These are phyloP conservation scores for Tragelaphus scriptus DNA, from an alignment of 2,113 vertebrate species.

Conservation along the genomic window DNA sequence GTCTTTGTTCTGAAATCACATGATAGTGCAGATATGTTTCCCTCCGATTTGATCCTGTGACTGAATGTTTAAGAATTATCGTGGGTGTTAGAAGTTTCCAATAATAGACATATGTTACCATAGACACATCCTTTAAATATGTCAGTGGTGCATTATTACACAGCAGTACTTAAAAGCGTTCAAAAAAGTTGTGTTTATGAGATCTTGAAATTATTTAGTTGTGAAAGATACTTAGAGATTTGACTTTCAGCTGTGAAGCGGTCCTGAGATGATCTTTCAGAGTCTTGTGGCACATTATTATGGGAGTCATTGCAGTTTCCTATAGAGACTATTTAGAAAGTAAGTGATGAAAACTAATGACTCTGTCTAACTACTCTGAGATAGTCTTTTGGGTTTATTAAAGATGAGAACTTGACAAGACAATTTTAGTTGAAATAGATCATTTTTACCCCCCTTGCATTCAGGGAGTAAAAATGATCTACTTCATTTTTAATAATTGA, in stretches of 20 bases:
- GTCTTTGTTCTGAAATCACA: constrained; percentile 65
- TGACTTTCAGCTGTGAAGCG: constrained; percentile 52
- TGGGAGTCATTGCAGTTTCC: constrained; percentile 35
- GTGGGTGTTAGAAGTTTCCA: constrained; percentile 64
- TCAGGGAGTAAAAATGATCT: not conserved
- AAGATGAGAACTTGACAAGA: constrained; percentile 17
- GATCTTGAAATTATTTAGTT: constrained; percentile 63
- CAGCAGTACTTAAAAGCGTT: constrained; percentile 57
- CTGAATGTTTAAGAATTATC: constrained; percentile 45
- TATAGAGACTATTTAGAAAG: constrained; percentile 53
- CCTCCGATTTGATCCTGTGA: constrained; percentile 56
- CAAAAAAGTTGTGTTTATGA: constrained; percentile 67
- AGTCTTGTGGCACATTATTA: constrained; percentile 61
- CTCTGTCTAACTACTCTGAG: not conserved
- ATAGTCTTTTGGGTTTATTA: constrained; percentile 27
- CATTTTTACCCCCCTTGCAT: not conserved
- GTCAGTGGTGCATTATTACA: constrained; percentile 53
- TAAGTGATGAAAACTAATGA: constrained; percentile 25
- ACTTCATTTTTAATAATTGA: not conserved
- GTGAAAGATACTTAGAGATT: constrained; percentile 74
- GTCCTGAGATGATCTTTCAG: constrained; percentile 44
- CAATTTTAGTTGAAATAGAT: constrained; percentile 34
- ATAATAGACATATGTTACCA: constrained; percentile 76
- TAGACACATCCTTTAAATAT: constrained; percentile 76
- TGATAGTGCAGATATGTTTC: constrained; percentile 48